Percentiles rank a stretch among this genome's conserved stretches.
Conservation (phyloP, 1,140 invertebrate genomes). For the Brachystomella parvula region DNA sequence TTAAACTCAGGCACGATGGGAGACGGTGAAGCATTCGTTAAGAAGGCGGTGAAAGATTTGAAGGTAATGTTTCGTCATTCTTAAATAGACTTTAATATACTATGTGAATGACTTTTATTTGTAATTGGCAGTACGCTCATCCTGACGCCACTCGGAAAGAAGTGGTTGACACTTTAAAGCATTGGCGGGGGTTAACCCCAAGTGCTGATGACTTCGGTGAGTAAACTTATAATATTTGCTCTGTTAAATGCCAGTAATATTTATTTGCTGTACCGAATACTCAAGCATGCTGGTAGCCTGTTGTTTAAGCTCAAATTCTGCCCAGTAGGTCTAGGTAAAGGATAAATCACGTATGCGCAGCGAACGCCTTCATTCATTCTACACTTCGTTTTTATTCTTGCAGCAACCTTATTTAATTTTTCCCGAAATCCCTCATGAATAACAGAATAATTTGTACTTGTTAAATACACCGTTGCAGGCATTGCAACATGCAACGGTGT, state of each 20-base stretch:
- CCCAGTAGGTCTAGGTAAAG: constrained; percentile 30
- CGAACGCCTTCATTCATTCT: too few species aligned
- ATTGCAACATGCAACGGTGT: too few species aligned
- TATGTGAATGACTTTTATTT: not conserved
- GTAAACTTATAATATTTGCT: constrained; percentile 11
- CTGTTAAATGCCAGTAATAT: constrained; percentile 14
- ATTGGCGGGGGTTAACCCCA: constrained; percentile 63
- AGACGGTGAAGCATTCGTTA: not conserved
- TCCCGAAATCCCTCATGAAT: too few species aligned
- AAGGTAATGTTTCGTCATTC: not conserved
- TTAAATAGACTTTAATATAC: not conserved
- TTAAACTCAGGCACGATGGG: too few species aligned
- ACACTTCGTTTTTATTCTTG: too few species aligned
- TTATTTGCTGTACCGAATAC: not conserved
- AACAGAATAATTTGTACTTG: too few species aligned
- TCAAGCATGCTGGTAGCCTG: constrained; percentile 1
- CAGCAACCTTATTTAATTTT: too few species aligned
- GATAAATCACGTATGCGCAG: too few species aligned
- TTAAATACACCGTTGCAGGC: too few species aligned
- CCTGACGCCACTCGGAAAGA: constrained; percentile 65
- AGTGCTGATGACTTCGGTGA: constrained; percentile 58
- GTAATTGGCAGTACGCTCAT: constrained; percentile 57
- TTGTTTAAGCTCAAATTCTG: constrained; percentile 6
- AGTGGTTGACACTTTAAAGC: constrained; percentile 57
- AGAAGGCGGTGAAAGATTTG: not conserved